These are phyloP conservation scores for Nestor notabilis DNA, from an alignment of 2,113 vertebrate genomes.

Conservation along the genomic window DNA sequence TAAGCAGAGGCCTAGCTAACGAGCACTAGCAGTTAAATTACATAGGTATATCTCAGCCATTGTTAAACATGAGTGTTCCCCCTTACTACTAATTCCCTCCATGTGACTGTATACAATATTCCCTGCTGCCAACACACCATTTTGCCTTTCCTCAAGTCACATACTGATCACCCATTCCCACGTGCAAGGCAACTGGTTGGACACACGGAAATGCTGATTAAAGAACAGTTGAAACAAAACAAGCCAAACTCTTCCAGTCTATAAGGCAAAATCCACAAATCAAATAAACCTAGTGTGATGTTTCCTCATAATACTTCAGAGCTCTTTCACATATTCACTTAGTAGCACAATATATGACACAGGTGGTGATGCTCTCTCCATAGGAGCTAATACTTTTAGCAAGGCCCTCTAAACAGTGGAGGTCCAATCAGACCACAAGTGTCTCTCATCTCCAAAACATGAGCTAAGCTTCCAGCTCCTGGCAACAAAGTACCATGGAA, in stretches of 20 bases:
- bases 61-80: background rate
- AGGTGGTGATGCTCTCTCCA: background rate
- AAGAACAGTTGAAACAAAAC: background rate
- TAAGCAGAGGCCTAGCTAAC: background rate
- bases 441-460: background rate
- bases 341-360: background rate
- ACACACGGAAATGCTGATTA: background rate
- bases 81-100: background rate
- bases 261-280: background rate
- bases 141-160: background rate
- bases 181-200: background rate
- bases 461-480: background rate
- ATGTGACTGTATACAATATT: too few species aligned
- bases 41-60: background rate
- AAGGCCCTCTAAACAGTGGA: background rate
- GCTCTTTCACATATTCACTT: background rate
- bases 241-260: background rate
- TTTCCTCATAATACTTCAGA: background rate
- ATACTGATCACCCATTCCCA: background rate
- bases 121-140: background rate
- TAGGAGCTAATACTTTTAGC: background rate
- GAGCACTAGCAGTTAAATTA: background rate
- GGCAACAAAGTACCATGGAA: background rate
- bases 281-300: background rate
- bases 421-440: background rate